Base-by-base conservation (phyloP, 1,140 invertebrate species). In the Gonioctena quinquepunctata region DNA sequence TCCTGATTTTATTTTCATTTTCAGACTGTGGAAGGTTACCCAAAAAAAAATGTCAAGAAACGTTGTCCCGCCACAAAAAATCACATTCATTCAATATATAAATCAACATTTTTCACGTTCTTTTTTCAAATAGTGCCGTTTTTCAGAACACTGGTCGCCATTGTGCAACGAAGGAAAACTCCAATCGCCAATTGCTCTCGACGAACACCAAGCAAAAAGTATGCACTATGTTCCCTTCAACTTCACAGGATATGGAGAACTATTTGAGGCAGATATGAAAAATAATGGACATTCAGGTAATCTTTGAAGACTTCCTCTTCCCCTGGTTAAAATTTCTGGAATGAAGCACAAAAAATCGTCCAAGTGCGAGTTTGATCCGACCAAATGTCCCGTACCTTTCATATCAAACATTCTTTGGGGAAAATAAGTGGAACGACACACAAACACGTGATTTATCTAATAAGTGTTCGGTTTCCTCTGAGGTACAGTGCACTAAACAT, bases 261-360 rank as follows among this genome's bases (percentile, higher is more conserved):
- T 68, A 6, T 74, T 60, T n/a, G 67, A 71, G n/a, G 77, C 82
- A 1, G 63, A 71, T 42, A 74, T 86, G 65, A 81, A 82, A 67
- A 86, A 87, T 79, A 86, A 85, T 76, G 85, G 85, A 1, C 86
- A 87, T 69, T 84, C 85, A 69, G 80, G 86, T 86, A 77, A 49
- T n/a, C n/a, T n/a, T n/a, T n/a, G n/a, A n/a, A n/a, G n/a, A n/a
- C n/a, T 59, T 23, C 8, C 23, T 2, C 3, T 6, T 23, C n/a
- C n/a, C n/a, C n/a, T n/a, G n/a, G n/a, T n/a, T n/a, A n/a, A n/a
- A n/a, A n/a, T n/a, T n/a, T n/a, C n/a, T n/a, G n/a, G n/a, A n/a
- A n/a, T n/a, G n/a, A n/a, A n/a, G n/a, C n/a, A n/a, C n/a, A n/a
- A n/a, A n/a, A n/a, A 0, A 18, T 13, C 1, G 8, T 13, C 6